These are phyloP conservation scores for Liasis olivaceus DNA, from an alignment of 2,797 vertebrate genomes.

Conservation along the genomic window DNA sequence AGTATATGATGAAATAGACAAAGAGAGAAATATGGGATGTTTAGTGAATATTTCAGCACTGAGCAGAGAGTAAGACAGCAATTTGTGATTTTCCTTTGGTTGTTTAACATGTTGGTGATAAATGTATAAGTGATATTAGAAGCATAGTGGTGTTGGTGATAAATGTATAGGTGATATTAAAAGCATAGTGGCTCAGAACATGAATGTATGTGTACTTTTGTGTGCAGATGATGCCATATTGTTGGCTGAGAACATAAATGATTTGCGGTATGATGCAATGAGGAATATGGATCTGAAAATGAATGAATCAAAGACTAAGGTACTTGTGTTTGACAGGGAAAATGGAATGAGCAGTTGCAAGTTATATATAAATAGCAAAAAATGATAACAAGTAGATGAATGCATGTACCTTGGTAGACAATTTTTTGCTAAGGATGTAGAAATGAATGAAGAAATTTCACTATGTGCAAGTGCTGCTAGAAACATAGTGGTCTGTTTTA, in stretches of 20 bases:
- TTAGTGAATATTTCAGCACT: neutral
- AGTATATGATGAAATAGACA: neutral
- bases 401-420: neutral
- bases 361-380: neutral
- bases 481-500: neutral
- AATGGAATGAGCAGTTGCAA: neutral
- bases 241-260: neutral
- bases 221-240: too few species aligned
- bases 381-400: neutral
- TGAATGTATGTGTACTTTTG: too few species aligned
- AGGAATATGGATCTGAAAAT: neutral
- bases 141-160: neutral
- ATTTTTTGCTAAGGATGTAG: neutral
- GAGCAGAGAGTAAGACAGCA: neutral
- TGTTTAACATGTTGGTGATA: neutral
- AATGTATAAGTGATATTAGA: neutral
- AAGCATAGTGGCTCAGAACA: neutral
- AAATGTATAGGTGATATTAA: neutral
- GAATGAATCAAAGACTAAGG: neutral
- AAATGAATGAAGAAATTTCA: neutral
- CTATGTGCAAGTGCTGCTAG: neutral
- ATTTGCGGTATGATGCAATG: neutral
- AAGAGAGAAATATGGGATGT: neutral
- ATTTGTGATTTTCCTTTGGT: neutral
- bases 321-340: neutral